Percentiles rank a stretch among this genome's conserved stretches.
phyloP scores from a whole-genome alignment of 2,888 invertebrate genomes.

The Cryptophagus acutangulus region DNA sequence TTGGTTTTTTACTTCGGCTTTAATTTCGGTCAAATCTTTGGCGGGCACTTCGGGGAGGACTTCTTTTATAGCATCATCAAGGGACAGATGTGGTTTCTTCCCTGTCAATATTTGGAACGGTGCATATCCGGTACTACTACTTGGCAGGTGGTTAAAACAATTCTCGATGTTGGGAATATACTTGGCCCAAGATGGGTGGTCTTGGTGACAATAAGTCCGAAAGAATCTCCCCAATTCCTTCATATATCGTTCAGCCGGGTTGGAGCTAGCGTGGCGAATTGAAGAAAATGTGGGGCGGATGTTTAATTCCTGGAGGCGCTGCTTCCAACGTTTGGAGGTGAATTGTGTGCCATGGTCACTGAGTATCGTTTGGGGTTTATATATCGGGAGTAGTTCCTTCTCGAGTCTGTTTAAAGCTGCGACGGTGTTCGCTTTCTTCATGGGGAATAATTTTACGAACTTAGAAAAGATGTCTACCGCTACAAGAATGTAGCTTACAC shows the following conservation, averaged over 20 bases:
- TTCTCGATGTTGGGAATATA: neutral
- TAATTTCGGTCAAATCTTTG: too few relatives aligned
- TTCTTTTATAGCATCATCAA: slow-evolving; percentile 7
- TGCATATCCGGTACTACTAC: neutral
- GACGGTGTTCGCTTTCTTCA: too few relatives aligned
- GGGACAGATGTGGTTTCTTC: neutral
- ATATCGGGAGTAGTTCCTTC: too few relatives aligned
- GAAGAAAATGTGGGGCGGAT: slow-evolving; percentile 8
- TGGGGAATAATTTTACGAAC: slow-evolving; percentile 23
- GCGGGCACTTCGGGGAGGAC: too few relatives aligned
- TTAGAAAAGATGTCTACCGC: slow-evolving; percentile 25
- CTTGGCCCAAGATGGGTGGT: slow-evolving; percentile 19
- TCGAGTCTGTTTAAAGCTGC: too few relatives aligned
- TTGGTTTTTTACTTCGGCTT: too few relatives aligned
- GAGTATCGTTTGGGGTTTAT: too few relatives aligned
- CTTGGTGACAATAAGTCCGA: slow-evolving; percentile 18
- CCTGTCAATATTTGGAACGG: slow-evolving; percentile 8
- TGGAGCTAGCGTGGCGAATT: slow-evolving; percentile 24
- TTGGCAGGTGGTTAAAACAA: slow-evolving; percentile 1
- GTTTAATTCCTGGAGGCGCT: slow-evolving; percentile 1
- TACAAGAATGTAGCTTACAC: slow-evolving; percentile 23
- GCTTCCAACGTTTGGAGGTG: slow-evolving; percentile 20
- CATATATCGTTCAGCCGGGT: slow-evolving; percentile 28
- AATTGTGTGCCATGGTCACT: slow-evolving; percentile 28
- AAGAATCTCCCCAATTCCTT: slow-evolving; percentile 20